Base-by-base conservation (phyloP, 2,113 vertebrate species). In the Platichthys stellatus region DNA sequence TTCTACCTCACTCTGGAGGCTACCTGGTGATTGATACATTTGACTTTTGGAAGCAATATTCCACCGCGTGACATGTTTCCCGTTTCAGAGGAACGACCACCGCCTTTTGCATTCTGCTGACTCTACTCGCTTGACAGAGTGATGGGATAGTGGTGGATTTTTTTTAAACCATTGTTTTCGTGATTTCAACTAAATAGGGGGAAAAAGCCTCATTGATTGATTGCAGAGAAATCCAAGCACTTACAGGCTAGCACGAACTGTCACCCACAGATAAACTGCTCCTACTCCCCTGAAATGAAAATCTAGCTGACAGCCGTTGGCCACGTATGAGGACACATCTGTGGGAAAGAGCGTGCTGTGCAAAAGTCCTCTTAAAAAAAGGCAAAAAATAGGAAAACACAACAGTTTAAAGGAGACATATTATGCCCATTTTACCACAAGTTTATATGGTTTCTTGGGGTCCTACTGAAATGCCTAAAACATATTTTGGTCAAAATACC, bases 131-230 rank as follows among this genome's bases (percentile, higher is more conserved):
- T 31, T 3, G 23, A 70, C 74, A 70, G 70, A 66, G 10, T 38
- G 6, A 63, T 59, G 17, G 26, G 45, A 53, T 13, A 10, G 7
- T 1, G n/a, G 11, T 11, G 21, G 18, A 13, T 63, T 76, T 31
- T 76, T 62, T 66, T 69, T 31, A 12, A 60, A 74, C 45, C 2
- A 73, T 75, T 86, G 69, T 86, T 85, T 67, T 79, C 3, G 4
- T 58, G 68, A 64, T 71, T 73, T 68, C 60, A 76, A 64, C 60
- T 69, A 78, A 87, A 91, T 78, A 64, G 68, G 72, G 85, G 72
- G 74, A 59, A 28, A 26, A 59, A 59, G 18, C 20, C 56, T 79
- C 18, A 47, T 14, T 88, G 86, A 92, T 67, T 86, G 88, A 92
- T 86, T 78, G 75, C 72, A 28, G 47, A 24, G 15, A 65, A 73